Percentiles rank a stretch among this genome's conserved stretches.
These are phyloP conservation scores for Dioctria rufipes DNA, from an alignment of 2,888 invertebrate genomes.

Conservation along the genomic window DNA sequence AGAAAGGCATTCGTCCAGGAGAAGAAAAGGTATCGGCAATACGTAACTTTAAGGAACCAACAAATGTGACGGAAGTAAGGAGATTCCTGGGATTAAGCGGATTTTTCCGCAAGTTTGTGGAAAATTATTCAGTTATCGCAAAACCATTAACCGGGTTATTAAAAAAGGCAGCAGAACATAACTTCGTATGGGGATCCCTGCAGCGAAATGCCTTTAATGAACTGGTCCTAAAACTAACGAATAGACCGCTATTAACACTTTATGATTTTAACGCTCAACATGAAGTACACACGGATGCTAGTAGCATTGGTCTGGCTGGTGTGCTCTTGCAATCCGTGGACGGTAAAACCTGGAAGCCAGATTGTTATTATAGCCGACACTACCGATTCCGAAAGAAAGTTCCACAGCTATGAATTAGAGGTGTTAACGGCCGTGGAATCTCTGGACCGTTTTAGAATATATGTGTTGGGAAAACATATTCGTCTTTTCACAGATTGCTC, in stretches of 20 bases:
- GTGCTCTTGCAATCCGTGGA: slow-evolving; percentile 56
- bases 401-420: slow-evolving; percentile 59
- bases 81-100: slow-evolving; percentile 30
- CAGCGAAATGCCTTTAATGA: slow-evolving; percentile 52
- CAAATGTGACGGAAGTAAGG: too few species aligned
- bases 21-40: slow-evolving; percentile 26
- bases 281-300: slow-evolving; percentile 60
- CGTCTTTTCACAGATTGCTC: slow-evolving; percentile 35
- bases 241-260: slow-evolving; percentile 53
- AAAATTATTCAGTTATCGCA: slow-evolving; percentile 24
- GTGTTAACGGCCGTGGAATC: slow-evolving; percentile 58
- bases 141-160: slow-evolving; percentile 51
- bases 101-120: slow-evolving; percentile 38
- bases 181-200: slow-evolving; percentile 50
- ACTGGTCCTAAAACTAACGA: slow-evolving; percentile 44
- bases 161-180: slow-evolving; percentile 33
- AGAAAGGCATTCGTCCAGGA: slow-evolving; percentile 58
- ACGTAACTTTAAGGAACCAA: not conserved
- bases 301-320: slow-evolving; percentile 59
- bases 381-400: slow-evolving; percentile 56
- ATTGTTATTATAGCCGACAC: slow-evolving; percentile 59
- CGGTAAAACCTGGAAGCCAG: slow-evolving; percentile 56
- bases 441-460: slow-evolving; percentile 55
- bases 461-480: slow-evolving; percentile 60
- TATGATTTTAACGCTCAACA: slow-evolving; percentile 54